These are phyloP conservation scores for Choristoneura rosaceana DNA, from an alignment of 2,888 invertebrate species.

Conservation along the genomic window DNA sequence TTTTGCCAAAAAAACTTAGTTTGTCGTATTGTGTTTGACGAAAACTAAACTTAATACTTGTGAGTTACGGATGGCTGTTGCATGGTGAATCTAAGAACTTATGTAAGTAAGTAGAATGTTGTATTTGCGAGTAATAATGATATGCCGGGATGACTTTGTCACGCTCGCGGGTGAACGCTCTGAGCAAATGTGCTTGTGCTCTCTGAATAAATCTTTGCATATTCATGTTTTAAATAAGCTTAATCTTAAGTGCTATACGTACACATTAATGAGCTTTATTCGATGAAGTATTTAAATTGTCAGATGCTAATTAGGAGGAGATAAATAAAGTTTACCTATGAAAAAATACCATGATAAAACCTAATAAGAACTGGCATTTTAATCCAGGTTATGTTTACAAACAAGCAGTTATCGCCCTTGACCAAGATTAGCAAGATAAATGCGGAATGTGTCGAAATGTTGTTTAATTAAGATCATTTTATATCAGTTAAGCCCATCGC, in stretches of 20 bases:
- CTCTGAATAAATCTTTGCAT: slow-evolving; percentile 65
- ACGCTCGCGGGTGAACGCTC: slow-evolving; percentile 74
- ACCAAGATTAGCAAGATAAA: slow-evolving; percentile 32
- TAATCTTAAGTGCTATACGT: slow-evolving; percentile 14
- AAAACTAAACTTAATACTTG: slow-evolving; percentile 13
- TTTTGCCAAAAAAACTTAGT: slow-evolving; percentile 24
- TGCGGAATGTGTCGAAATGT: slow-evolving; percentile 20
- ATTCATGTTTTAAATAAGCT: slow-evolving; percentile 43
- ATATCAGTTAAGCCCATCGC: slow-evolving; percentile 30
- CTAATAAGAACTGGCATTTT: not conserved
- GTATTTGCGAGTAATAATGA: slow-evolving; percentile 60
- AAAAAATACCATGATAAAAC: not conserved
- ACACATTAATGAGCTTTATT: slow-evolving; percentile 24
- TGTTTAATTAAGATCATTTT: slow-evolving; percentile 35
- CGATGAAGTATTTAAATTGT: not conserved
- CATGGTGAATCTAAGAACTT: not conserved
- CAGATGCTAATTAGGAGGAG: not conserved
- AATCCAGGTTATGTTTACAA: slow-evolving; percentile 32
- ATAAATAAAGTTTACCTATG: not conserved
- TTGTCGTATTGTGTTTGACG: not conserved
- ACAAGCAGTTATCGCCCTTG: slow-evolving; percentile 32
- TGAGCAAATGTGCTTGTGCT: slow-evolving; percentile 66
- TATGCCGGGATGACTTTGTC: slow-evolving; percentile 73
- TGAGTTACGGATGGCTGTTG: slow-evolving; percentile 22
- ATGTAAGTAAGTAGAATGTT: slow-evolving; percentile 44